Evolutionary conservation across 2,888 invertebrate species (phyloP).

Genomic region (Lottia scabra): DNA sequence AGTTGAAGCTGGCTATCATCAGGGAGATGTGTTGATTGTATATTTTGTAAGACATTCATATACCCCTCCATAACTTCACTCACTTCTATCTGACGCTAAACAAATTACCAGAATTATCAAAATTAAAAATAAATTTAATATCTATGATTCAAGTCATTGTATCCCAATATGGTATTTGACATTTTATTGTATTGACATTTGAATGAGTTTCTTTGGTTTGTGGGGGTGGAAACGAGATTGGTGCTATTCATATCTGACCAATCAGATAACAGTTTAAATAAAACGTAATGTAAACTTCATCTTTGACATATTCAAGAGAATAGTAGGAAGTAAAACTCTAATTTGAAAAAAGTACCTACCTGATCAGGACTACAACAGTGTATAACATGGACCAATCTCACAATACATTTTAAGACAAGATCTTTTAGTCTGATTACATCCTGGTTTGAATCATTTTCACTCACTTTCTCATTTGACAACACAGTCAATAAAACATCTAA

Average conservation of each 20-base stretch:
- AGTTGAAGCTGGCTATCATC: slow-evolving; percentile 48
- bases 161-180: no score
- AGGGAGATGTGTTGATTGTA: slow-evolving; percentile 28
- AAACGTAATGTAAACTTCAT: no score
- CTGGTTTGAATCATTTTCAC: slow-evolving; percentile 47
- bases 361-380: slow-evolving; percentile 73
- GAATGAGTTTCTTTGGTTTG: no score
- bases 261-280: no score
- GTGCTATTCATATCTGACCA: no score
- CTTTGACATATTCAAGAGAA: not conserved
- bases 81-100: slow-evolving; percentile 75
- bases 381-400: slow-evolving; percentile 74
- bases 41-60: slow-evolving; percentile 52
- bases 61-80: slow-evolving; percentile 68
- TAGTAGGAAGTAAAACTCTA: not conserved
- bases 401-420: slow-evolving; percentile 73
- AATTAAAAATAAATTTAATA: no score
- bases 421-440: slow-evolving; percentile 69
- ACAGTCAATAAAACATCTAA: slow-evolving; percentile 74
- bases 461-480: slow-evolving; percentile 55
- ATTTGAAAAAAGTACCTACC: slow-evolving; percentile 41
- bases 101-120: slow-evolving; percentile 26
- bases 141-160: no score
- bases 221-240: no score
- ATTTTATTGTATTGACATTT: no score